A percentile compares a stretch with the other conserved stretches of the same genome.
Evolutionary conservation across 2,797 vertebrate species (phyloP).

Genomic region (Alca torda): DNA sequence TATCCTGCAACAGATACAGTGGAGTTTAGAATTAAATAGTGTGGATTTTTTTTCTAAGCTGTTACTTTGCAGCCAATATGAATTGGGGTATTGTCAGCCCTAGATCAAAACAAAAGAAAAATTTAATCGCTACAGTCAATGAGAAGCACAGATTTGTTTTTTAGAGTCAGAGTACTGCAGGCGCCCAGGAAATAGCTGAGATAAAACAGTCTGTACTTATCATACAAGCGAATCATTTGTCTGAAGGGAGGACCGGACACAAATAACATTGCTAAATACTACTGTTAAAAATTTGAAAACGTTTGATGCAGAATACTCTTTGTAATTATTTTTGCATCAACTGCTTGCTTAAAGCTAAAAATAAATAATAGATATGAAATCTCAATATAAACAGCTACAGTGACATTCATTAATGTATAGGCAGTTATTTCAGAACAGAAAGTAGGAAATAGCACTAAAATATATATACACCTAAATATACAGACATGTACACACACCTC

Average conservation of each 20-base stretch:
- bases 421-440: neutral
- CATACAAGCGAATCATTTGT: constrained; percentile 50
- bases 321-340: neutral
- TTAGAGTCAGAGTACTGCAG: constrained; percentile 19
- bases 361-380: neutral
- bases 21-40: constrained; percentile 74
- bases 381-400: neutral
- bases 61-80: neutral
- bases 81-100: constrained; percentile 22
- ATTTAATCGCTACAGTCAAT: neutral
- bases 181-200: constrained; percentile 40
- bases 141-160: constrained; percentile 47
- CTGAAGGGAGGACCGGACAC: neutral
- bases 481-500: neutral
- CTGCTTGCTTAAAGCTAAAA: neutral
- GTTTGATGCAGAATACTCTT: neutral
- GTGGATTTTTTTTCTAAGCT: constrained; percentile 6
- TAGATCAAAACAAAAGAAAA: constrained; percentile 18
- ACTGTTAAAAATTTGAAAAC: neutral
- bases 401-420: neutral
- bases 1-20: constrained; percentile 70
- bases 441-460: neutral
- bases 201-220: constrained; percentile 41
- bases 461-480: neutral
- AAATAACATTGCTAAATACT: neutral